Conservation (phyloP, 1,140 invertebrate genomes). For the Piezodorus guildinii region DNA sequence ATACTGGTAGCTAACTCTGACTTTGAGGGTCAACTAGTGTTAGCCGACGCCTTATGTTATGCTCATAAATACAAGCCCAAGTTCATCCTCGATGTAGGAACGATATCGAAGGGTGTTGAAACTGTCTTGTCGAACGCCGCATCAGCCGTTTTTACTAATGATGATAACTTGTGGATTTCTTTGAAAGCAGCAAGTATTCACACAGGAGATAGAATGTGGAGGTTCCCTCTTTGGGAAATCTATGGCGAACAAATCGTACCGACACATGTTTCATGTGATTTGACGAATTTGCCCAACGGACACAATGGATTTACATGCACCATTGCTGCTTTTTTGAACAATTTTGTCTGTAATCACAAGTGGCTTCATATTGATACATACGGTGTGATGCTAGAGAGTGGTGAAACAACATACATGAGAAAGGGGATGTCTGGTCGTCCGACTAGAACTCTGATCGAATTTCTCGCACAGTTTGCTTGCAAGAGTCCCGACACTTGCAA, state of each 20-base stretch:
- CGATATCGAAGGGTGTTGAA: slow-evolving; percentile 45
- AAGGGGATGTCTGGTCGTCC: slow-evolving; percentile 28
- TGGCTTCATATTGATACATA: slow-evolving; percentile 49
- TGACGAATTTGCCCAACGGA: slow-evolving; percentile 17
- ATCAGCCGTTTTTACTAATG: slow-evolving; percentile 45
- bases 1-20: slow-evolving; percentile 54
- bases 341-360: slow-evolving; percentile 41
- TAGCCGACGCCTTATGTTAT: slow-evolving; percentile 52
- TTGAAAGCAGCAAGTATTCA: slow-evolving; percentile 39
- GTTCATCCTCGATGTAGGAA: slow-evolving; percentile 49
- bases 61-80: slow-evolving; percentile 45
- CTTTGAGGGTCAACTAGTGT: slow-evolving; percentile 49
- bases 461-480: slow-evolving; percentile 27
- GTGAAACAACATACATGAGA: slow-evolving; percentile 25
- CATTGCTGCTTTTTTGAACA: slow-evolving; percentile 45
- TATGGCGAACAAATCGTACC: slow-evolving; percentile 24
- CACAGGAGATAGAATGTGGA: slow-evolving; percentile 54
- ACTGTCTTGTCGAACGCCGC: slow-evolving; percentile 43
- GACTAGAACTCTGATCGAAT: slow-evolving; percentile 28
- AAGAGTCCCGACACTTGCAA: background rate
- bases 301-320: slow-evolving; percentile 38
- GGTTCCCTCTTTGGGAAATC: slow-evolving; percentile 51
- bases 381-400: slow-evolving; percentile 38
- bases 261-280: slow-evolving; percentile 13
- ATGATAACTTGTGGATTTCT: slow-evolving; percentile 37